phyloP scores from a whole-genome alignment of 2,113 vertebrate genomes.

The Oreochromis aureus region DNA sequence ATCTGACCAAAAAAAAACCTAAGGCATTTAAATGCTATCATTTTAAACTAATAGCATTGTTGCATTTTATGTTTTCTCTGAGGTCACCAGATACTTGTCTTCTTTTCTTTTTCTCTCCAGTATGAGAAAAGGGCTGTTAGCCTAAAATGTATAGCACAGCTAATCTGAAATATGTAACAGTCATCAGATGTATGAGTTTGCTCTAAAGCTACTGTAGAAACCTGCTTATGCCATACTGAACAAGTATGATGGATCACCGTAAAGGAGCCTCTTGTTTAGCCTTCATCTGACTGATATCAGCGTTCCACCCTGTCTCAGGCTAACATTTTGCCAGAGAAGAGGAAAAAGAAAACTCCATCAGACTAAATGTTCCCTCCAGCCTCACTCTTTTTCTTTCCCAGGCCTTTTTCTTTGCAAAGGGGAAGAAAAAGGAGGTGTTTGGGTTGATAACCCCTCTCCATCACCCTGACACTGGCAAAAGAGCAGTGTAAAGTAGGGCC shows the following conservation, averaged over 20 bases:
- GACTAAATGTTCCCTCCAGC: background rate
- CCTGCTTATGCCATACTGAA: background rate
- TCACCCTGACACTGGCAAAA: conserved; percentile 33
- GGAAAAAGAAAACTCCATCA: background rate
- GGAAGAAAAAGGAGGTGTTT: conserved; percentile 31
- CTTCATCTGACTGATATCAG: background rate
- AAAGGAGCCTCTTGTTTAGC: background rate
- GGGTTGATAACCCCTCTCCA: conserved; percentile 56
- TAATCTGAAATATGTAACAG: background rate
- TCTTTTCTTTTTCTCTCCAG: background rate
- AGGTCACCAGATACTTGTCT: background rate
- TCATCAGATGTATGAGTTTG: background rate
- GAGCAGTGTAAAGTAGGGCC: background rate
- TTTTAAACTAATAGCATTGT: background rate
- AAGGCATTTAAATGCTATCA: background rate
- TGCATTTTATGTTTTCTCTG: background rate
- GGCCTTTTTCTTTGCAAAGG: conserved; percentile 11
- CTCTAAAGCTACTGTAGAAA: background rate
- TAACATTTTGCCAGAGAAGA: conserved; percentile 6
- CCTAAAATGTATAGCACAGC: background rate
- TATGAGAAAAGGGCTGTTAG: background rate
- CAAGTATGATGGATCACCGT: conserved; percentile 2
- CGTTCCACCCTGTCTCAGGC: background rate
- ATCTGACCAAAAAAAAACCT: background rate
- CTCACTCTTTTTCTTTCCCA: conserved; percentile 32